phyloP scores from a whole-genome alignment of 2,797 vertebrate genomes.

The Lepus oiostolus region DNA sequence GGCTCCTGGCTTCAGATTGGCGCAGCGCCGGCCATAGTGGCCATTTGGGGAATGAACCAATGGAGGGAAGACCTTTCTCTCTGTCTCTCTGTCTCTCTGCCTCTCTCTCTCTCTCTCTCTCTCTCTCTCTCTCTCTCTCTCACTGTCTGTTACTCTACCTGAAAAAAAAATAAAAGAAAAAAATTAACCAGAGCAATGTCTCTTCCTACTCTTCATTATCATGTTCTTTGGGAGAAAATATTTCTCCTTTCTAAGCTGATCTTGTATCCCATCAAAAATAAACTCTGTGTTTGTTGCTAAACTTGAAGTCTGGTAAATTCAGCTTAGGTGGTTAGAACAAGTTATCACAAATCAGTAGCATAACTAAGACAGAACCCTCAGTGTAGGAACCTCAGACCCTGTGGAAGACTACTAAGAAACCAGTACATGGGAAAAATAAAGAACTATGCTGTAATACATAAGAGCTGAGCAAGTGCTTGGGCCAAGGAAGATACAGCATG shows the following conservation, averaged over 20 bases:
- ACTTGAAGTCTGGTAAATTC: not conserved
- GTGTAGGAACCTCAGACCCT: not conserved
- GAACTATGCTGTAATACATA: not conserved
- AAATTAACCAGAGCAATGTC: not conserved
- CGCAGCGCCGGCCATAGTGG: too few relatives aligned
- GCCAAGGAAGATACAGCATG: not conserved
- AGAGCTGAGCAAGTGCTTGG: not conserved
- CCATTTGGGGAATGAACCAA: too few relatives aligned
- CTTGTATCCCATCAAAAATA: not conserved
- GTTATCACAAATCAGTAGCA: slow-evolving; percentile 16
- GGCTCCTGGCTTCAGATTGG: too few relatives aligned
- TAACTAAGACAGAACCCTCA: not conserved
- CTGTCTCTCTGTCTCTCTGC: too few relatives aligned
- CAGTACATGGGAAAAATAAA: not conserved
- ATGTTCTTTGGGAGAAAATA: not conserved
- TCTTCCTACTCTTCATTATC: not conserved
- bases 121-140: too few relatives aligned
- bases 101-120: too few relatives aligned
- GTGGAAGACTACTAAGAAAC: not conserved
- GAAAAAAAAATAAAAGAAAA: too few relatives aligned
- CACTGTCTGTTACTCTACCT: too few relatives aligned
- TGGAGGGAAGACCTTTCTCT: too few relatives aligned
- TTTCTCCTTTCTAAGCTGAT: not conserved
- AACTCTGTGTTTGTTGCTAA: not conserved
- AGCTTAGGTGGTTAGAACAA: not conserved